phyloP scores from a whole-genome alignment of 1,140 invertebrate species.

The Penaeus vannamei region DNA sequence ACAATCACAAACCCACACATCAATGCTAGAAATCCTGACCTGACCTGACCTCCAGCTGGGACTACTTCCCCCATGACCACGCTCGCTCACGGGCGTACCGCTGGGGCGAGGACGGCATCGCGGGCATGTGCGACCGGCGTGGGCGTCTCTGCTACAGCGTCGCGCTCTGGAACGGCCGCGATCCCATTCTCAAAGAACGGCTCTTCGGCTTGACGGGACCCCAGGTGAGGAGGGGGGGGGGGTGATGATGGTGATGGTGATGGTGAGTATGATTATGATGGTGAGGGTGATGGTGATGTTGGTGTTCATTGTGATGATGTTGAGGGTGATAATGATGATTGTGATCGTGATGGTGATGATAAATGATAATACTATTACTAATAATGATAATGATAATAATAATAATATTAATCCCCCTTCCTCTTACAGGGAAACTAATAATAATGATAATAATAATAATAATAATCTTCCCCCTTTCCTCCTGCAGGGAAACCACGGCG shows the following conservation, averaged over 20 bases:
- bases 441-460: too few relatives aligned
- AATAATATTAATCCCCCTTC: neutral
- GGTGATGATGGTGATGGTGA: neutral
- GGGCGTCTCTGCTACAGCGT: slow-evolving; percentile 71
- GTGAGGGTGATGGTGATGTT: neutral
- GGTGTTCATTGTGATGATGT: neutral
- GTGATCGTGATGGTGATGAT: neutral
- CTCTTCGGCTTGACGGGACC: slow-evolving; percentile 72
- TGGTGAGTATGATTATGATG: neutral
- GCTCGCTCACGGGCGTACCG: slow-evolving; percentile 71
- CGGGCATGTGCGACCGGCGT: slow-evolving; percentile 72
- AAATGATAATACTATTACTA: neutral
- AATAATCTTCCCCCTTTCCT: too few relatives aligned
- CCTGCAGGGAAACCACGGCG: slow-evolving; percentile 73
- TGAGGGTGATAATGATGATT: neutral
- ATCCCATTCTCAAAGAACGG: slow-evolving; percentile 73
- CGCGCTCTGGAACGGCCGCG: slow-evolving; percentile 72
- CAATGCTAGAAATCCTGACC: too few relatives aligned
- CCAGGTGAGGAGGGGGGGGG: slow-evolving; percentile 69
- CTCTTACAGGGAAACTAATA: too few relatives aligned
- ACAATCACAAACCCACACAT: too few relatives aligned
- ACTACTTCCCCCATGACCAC: slow-evolving; percentile 72
- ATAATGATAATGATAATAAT: neutral
- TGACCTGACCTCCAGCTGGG: slow-evolving; percentile 70
- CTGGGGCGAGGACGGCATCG: slow-evolving; percentile 73